A percentile compares a stretch with the other conserved stretches of the same genome.
Evolutionary conservation across 2,888 invertebrate genomes (phyloP).

Genomic region (Augochlorella aurata): DNA sequence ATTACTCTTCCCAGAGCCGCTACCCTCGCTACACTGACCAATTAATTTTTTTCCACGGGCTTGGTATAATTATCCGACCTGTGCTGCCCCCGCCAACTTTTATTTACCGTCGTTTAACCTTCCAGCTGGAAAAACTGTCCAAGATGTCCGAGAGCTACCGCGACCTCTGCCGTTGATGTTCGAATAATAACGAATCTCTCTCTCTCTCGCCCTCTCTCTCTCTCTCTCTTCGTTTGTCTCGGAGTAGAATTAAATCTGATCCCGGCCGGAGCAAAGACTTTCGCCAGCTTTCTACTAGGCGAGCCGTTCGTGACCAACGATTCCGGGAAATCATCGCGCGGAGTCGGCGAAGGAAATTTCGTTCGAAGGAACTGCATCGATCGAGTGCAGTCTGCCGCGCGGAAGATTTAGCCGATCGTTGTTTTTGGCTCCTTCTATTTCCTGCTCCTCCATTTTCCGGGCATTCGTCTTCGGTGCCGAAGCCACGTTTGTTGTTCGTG

Average conservation of each 20-base stretch:
- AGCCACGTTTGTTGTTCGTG: slow-evolving; percentile 51
- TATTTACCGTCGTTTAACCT: neutral
- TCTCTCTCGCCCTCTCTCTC: neutral
- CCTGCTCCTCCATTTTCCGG: slow-evolving; percentile 45
- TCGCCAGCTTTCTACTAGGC: neutral
- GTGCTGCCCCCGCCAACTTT: slow-evolving; percentile 2
- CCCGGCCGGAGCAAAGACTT: neutral
- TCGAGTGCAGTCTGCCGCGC: slow-evolving; percentile 14
- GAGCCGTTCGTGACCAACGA: slow-evolving; percentile 3
- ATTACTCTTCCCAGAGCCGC: slow-evolving; percentile 18
- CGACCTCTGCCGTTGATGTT: neutral
- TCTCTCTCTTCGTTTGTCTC: neutral
- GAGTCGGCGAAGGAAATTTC: slow-evolving; percentile 33
- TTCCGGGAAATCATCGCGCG: slow-evolving; percentile 15
- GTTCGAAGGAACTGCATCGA: slow-evolving; percentile 40
- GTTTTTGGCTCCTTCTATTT: slow-evolving; percentile 50
- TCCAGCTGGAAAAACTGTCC: neutral
- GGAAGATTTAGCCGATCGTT: slow-evolving; percentile 49
- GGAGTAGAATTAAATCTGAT: neutral
- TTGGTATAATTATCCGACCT: slow-evolving; percentile 22
- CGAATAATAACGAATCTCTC: slow-evolving; percentile 14
- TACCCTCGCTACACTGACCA: slow-evolving; percentile 8
- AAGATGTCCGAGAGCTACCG: neutral
- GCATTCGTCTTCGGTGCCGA: slow-evolving; percentile 53
- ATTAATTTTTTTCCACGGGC: slow-evolving; percentile 37